Conservation (phyloP, 2,113 vertebrate species). For the Pithys albifrons region DNA sequence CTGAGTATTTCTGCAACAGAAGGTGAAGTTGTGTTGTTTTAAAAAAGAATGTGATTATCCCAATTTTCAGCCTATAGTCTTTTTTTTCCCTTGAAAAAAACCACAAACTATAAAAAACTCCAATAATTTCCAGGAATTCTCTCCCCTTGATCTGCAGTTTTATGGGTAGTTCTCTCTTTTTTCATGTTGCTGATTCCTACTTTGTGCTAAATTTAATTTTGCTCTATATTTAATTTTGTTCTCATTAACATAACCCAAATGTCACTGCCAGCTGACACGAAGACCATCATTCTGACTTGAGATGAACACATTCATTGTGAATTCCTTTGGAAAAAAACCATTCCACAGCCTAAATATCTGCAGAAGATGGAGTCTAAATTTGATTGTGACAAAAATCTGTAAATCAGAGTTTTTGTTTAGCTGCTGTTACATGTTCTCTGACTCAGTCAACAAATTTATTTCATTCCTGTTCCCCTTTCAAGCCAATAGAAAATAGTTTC, state of each 20-base stretch:
- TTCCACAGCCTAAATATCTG: neutral
- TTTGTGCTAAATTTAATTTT: neutral
- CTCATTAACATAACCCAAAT: neutral
- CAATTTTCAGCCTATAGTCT: neutral
- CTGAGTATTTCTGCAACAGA: neutral
- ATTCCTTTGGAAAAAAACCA: neutral
- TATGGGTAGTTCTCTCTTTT: neutral
- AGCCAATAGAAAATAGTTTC: neutral
- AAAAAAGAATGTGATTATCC: neutral
- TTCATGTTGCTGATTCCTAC: neutral
- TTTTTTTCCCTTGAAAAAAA: neutral
- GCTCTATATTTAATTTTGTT: neutral
- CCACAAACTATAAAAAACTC: neutral
- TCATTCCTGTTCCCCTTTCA: slow-evolving; percentile 13
- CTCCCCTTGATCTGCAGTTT: neutral
- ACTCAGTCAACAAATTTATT: neutral
- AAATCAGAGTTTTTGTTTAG: slow-evolving; percentile 23
- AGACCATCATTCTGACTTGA: neutral
- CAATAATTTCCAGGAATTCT: neutral
- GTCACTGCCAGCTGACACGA: neutral
- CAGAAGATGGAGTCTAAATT: slow-evolving; percentile 12
- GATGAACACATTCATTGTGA: neutral
- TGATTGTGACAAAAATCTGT: neutral
- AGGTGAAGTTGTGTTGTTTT: neutral
- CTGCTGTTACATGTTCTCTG: neutral